A percentile compares a stretch with the other conserved stretches of the same genome.
phyloP scores from a whole-genome alignment of 2,888 invertebrate genomes.

The Balanococcus diminutus region DNA sequence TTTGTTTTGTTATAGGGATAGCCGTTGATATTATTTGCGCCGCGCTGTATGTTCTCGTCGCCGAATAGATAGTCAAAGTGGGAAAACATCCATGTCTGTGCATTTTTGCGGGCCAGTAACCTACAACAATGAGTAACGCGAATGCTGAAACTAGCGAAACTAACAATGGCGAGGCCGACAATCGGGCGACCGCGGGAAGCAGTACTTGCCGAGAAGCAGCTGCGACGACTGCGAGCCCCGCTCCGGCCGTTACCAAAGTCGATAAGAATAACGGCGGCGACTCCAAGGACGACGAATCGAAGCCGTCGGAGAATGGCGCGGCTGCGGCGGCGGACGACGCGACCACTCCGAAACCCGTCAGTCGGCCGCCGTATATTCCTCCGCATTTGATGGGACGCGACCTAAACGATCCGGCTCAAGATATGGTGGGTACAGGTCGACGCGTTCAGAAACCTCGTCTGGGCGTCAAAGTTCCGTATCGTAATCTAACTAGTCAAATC shows the following conservation, averaged over 20 bases:
- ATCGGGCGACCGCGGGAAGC: not conserved
- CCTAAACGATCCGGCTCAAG: conserved; percentile 62
- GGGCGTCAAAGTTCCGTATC: conserved; percentile 63
- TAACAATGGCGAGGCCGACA: not conserved
- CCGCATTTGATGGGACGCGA: conserved; percentile 63
- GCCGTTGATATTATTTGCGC: no score
- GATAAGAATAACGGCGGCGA: no score
- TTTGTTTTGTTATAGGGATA: no score
- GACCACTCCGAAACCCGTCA: not conserved
- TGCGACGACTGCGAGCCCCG: no score
- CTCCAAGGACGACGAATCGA: no score
- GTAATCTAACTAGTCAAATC: conserved; percentile 66
- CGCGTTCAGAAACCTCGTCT: conserved; percentile 62
- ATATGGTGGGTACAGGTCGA: conserved; percentile 60
- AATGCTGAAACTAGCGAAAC: not conserved
- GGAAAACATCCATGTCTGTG: not conserved
- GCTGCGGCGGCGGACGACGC: no score
- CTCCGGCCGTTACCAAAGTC: not conserved
- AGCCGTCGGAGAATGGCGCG: not conserved
- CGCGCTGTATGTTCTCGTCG: not conserved
- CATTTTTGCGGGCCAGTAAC: not conserved
- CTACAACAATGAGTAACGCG: not conserved
- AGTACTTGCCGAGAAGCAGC: not conserved
- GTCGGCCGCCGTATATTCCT: conserved; percentile 56
- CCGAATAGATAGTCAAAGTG: not conserved